phyloP scores from a whole-genome alignment of 64 coral and sea anemone species.

The Stylophora pistillata region DNA sequence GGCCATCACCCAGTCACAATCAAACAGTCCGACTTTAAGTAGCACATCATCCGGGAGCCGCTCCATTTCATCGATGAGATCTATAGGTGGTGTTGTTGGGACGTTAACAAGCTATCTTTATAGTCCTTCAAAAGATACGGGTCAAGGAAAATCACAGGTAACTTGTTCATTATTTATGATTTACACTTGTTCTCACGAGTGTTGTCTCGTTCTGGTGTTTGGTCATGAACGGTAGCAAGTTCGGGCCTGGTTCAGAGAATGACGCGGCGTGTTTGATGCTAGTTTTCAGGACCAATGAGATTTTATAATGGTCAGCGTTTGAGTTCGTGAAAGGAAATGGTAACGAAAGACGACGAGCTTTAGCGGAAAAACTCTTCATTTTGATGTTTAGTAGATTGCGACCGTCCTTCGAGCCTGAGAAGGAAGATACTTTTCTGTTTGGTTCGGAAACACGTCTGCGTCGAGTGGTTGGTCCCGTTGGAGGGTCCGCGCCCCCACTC shows the following conservation, averaged over 20 bases:
- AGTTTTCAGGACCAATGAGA: no score
- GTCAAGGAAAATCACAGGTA: slow-evolving; percentile 10
- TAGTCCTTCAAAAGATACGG: not conserved
- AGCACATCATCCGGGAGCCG: not conserved
- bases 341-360: no score
- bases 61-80: not conserved
- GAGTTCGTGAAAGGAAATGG: no score
- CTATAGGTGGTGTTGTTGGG: slow-evolving; percentile 8
- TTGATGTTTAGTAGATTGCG: no score
- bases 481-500: no score
- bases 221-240: no score
- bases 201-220: not conserved
- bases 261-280: not conserved
- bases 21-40: not conserved
- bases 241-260: not conserved
- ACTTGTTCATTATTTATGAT: not conserved
- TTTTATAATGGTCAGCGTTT: no score
- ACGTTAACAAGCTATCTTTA: not conserved
- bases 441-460: no score
- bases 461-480: no score
- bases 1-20: slow-evolving; percentile 20
- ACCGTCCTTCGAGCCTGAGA: no score
- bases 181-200: not conserved
- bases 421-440: no score
- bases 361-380: no score